Percentiles rank a stretch among this genome's conserved stretches.
These are phyloP conservation scores for Pavo muticus DNA, from an alignment of 2,113 vertebrate species.

Conservation along the genomic window DNA sequence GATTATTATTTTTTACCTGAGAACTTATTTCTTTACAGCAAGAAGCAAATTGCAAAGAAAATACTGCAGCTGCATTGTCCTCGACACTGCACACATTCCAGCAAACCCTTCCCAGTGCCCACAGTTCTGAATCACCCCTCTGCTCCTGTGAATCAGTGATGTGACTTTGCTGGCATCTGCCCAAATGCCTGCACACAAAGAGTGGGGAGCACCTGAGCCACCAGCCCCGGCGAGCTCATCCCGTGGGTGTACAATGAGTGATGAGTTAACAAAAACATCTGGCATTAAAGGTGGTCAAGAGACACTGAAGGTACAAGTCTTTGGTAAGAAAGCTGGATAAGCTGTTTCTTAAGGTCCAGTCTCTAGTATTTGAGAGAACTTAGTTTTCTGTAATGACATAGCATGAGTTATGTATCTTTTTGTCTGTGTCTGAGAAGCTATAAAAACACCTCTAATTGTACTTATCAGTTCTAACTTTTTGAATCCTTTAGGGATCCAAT, in stretches of 20 bases:
- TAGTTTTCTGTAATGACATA: neutral
- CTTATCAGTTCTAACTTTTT: neutral
- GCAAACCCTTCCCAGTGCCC: fast-evolving
- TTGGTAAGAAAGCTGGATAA: neutral
- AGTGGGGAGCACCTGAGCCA: neutral
- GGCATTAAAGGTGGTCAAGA: neutral
- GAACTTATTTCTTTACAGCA: neutral
- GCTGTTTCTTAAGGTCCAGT: neutral
- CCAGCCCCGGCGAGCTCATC: neutral
- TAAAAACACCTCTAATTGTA: neutral
- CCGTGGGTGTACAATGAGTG: fast-evolving
- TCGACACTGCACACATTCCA: neutral
- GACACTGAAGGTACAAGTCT: neutral
- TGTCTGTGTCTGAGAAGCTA: neutral
- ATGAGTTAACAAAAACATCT: neutral
- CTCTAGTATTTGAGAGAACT: neutral
- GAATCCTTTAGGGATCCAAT: neutral
- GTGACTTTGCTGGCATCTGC: neutral
- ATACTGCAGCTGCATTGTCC: neutral
- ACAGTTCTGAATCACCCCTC: neutral
- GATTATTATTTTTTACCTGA: conserved; percentile 15
- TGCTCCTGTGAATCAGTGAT: neutral
- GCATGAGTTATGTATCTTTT: fast-evolving
- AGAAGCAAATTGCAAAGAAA: neutral
- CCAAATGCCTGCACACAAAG: neutral